Conservation (phyloP, 1,140 invertebrate species). For the Harpegnathos saltator region DNA sequence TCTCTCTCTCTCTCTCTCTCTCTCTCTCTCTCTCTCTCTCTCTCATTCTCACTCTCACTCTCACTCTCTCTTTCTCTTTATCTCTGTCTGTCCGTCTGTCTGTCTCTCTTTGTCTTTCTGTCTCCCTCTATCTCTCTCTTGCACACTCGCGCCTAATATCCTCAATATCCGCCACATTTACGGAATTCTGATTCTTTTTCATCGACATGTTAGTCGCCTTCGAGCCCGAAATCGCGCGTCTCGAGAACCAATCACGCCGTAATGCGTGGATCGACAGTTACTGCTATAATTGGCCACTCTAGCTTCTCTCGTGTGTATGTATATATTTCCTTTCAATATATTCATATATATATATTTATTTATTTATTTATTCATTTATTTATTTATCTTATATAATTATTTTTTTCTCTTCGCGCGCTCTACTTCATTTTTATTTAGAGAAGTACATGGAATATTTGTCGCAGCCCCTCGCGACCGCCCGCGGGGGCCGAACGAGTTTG, state of each 20-base stretch:
- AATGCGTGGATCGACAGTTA: constrained; percentile 26
- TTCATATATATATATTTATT: constrained; percentile 63
- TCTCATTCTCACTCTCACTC: no score
- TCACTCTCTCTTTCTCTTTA: no score
- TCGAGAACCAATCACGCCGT: constrained; percentile 43
- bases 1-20: constrained; percentile 34
- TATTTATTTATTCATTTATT: constrained; percentile 62
- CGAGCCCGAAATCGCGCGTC: constrained; percentile 21
- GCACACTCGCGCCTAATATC: constrained; percentile 1
- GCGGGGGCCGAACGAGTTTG: constrained; percentile 39
- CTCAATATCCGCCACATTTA: constrained; percentile 19
- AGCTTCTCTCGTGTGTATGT: constrained; percentile 37
- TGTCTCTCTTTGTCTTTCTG: constrained; percentile 40
- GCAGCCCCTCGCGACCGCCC: constrained; percentile 22
- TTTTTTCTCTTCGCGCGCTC: constrained; percentile 36
- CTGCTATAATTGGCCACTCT: constrained; percentile 57
- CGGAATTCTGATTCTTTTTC: constrained; percentile 1
- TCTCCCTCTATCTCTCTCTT: constrained; percentile 35
- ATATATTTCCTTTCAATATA: constrained; percentile 45
- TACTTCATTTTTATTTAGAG: constrained; percentile 49
- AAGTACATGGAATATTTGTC: constrained; percentile 55
- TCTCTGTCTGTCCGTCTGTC: no score
- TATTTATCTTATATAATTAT: constrained; percentile 61
- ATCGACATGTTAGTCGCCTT: constrained; percentile 24
- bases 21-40: no score